phyloP scores from a whole-genome alignment of 2,113 vertebrate species.

The Cebus imitator region DNA sequence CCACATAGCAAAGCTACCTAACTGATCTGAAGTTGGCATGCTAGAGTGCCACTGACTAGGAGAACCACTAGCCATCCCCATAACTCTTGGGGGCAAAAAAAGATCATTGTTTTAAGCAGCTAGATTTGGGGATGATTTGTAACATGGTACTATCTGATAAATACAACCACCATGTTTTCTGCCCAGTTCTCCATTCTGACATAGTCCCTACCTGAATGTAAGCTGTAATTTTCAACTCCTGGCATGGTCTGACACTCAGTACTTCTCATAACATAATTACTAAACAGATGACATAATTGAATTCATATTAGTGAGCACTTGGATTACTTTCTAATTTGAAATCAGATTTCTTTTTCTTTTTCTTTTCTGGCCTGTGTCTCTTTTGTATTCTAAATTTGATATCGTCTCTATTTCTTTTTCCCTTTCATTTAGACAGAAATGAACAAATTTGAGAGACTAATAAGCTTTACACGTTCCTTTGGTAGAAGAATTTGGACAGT shows the following conservation, averaged over 20 bases:
- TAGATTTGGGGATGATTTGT: not conserved
- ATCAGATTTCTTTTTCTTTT: slow-evolving; percentile 31
- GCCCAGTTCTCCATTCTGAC: not conserved
- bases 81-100: accelerated
- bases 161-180: not conserved
- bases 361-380: not conserved
- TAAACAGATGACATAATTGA: not conserved
- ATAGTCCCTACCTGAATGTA: not conserved
- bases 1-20: not conserved
- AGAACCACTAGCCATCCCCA: not conserved
- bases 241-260: not conserved
- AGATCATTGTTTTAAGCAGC: not conserved
- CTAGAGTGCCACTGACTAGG: not conserved
- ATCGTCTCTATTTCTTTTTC: not conserved
- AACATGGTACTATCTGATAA: not conserved
- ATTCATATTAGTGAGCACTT: not conserved
- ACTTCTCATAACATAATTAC: not conserved
- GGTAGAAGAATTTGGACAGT: not conserved
- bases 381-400: not conserved
- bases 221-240: not conserved
- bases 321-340: slow-evolving; percentile 7
- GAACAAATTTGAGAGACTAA: slow-evolving; percentile 1
- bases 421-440: slow-evolving; percentile 37
- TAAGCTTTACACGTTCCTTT: not conserved
- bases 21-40: not conserved